These are phyloP conservation scores for Sakesphorus luctuosus DNA, from an alignment of 2,113 vertebrate species.

Conservation along the genomic window DNA sequence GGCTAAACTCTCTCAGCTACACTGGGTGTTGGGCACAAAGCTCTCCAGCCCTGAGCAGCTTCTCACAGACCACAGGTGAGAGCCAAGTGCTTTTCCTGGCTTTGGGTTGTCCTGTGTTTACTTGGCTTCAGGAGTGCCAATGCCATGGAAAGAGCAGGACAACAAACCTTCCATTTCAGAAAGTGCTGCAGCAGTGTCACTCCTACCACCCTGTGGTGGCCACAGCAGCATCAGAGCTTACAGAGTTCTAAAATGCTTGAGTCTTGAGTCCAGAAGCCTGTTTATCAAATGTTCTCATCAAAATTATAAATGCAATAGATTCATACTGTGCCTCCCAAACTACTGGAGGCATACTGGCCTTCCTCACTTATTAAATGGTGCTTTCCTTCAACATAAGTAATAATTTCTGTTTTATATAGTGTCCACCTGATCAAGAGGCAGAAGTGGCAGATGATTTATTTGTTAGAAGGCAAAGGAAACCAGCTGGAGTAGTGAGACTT, in stretches of 20 bases:
- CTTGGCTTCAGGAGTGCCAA: neutral
- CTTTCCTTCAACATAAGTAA: neutral
- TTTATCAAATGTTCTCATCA: neutral
- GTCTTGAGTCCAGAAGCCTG: neutral
- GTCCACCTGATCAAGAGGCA: neutral
- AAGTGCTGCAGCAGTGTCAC: neutral
- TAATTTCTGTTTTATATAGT: neutral
- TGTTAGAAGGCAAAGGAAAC: neutral
- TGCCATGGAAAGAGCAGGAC: neutral
- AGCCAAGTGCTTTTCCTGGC: neutral
- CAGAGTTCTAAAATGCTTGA: neutral
- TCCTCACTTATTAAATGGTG: neutral
- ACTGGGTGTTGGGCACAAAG: neutral
- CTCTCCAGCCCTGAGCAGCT: neutral
- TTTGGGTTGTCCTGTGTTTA: neutral
- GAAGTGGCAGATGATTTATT: neutral
- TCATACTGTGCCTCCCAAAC: neutral
- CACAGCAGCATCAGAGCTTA: neutral
- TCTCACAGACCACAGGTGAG: neutral
- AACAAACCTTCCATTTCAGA: neutral
- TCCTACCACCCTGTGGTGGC: neutral
- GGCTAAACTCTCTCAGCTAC: neutral
- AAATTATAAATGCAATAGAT: neutral
- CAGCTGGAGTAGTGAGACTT: neutral
- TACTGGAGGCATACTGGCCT: fast-evolving